Conservation (phyloP, 2,113 vertebrate species). For the Nothocercus julius region DNA sequence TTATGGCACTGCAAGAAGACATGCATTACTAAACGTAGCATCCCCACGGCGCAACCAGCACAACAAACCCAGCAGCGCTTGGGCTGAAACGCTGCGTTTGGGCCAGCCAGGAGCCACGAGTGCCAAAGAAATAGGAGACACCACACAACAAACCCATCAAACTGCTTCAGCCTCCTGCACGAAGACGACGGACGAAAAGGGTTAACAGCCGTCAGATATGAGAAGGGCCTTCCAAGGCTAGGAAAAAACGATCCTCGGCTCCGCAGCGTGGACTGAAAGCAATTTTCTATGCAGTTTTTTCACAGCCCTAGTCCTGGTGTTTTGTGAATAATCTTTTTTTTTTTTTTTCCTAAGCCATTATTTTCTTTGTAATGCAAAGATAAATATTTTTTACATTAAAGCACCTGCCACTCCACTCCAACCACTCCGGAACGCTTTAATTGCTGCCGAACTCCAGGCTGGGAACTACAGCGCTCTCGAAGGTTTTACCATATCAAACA, state of each 20-base stretch:
- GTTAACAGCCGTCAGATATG: not conserved
- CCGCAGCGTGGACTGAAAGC: conserved; percentile 5
- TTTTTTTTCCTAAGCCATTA: not conserved
- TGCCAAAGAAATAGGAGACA: not conserved
- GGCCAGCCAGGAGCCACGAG: not conserved
- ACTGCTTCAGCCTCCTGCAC: not conserved
- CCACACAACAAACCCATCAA: not conserved
- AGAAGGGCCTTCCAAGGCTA: not conserved
- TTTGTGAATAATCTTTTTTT: not conserved
- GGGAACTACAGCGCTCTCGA: rapidly evolving
- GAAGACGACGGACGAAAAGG: not conserved
- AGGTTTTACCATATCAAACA: conserved; percentile 52
- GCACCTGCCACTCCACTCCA: not conserved
- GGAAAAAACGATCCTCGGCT: not conserved
- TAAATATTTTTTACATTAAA: conserved; percentile 44
- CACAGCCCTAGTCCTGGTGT: conserved; percentile 6
- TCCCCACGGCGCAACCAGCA: not conserved
- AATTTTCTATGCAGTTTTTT: conserved; percentile 32
- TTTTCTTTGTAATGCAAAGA: conserved; percentile 34
- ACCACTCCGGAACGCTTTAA: conserved; percentile 25
- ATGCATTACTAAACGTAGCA: not conserved
- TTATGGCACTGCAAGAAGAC: not conserved
- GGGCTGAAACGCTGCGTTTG: not conserved
- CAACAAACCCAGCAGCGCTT: not conserved
- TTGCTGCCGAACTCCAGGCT: conserved; percentile 11